phyloP scores from a whole-genome alignment of 2,888 invertebrate species.

The Stenichneumon culpator region DNA sequence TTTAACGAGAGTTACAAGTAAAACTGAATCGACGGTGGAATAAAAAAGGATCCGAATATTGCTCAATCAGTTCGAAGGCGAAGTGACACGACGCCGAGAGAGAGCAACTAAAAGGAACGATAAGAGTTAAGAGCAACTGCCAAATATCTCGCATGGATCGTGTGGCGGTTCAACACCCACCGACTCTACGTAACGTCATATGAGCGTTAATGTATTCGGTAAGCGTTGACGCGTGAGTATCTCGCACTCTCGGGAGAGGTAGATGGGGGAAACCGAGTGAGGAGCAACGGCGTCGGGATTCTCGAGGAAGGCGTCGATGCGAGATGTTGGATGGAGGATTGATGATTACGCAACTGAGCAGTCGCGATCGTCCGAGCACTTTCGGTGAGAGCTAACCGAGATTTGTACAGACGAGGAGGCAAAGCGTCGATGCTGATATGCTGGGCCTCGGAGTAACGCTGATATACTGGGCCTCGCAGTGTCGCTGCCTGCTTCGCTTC shows the following conservation, averaged over 20 bases:
- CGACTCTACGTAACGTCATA: constrained; percentile 7
- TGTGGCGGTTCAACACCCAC: neutral
- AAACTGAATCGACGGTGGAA: too few relatives aligned
- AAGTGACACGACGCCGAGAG: neutral
- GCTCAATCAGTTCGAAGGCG: neutral
- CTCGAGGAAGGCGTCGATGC: constrained; percentile 5
- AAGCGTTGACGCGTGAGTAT: constrained; percentile 17
- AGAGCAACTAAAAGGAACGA: neutral
- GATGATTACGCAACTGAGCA: neutral
- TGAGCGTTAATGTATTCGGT: constrained; percentile 8
- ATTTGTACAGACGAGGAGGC: constrained; percentile 32
- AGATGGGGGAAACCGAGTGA: constrained; percentile 3
- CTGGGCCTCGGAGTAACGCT: constrained; percentile 19
- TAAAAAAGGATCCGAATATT: neutral
- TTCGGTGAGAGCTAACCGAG: constrained; percentile 28
- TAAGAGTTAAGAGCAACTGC: neutral
- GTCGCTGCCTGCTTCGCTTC: constrained; percentile 40
- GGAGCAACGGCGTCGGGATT: constrained; percentile 5
- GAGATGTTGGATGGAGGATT: neutral
- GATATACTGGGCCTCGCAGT: constrained; percentile 18
- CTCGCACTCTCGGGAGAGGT: neutral
- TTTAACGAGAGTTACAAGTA: too few relatives aligned
- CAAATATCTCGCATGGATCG: neutral
- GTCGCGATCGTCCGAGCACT: constrained; percentile 5
- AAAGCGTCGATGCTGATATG: constrained; percentile 19